Percentiles rank a stretch among this genome's conserved stretches.
phyloP scores from a whole-genome alignment of 2,113 vertebrate species.

The Microtus richardsoni region DNA sequence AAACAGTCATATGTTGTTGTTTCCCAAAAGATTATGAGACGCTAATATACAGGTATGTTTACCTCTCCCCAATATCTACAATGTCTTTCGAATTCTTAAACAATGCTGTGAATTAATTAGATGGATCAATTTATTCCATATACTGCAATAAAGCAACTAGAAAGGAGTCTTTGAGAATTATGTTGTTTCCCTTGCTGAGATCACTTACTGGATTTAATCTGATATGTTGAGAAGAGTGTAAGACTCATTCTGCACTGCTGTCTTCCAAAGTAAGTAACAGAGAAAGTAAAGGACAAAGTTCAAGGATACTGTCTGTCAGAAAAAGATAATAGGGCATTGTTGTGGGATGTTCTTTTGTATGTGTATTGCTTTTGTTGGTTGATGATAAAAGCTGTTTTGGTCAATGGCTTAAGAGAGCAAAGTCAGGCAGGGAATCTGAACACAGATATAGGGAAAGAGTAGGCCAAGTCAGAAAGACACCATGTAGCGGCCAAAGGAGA shows the following conservation, averaged over 20 bases:
- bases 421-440: no score
- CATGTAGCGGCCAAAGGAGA: no score
- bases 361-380: no score
- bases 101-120: not conserved
- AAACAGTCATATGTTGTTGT: not conserved
- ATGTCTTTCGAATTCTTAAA: not conserved
- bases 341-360: no score
- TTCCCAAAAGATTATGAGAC: not conserved
- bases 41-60: not conserved
- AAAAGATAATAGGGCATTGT: not conserved
- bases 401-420: no score
- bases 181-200: not conserved
- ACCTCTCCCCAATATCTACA: not conserved
- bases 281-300: not conserved
- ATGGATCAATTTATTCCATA: not conserved
- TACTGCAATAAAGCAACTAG: not conserved
- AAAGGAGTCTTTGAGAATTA: not conserved
- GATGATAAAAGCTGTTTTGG: no score
- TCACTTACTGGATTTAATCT: not conserved
- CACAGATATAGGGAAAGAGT: no score
- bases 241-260: not conserved
- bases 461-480: no score
- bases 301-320: not conserved
- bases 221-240: not conserved
- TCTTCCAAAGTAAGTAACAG: not conserved